Evolutionary conservation across 2,888 invertebrate genomes (phyloP).

Genomic region (Ptilodon capucinus): DNA sequence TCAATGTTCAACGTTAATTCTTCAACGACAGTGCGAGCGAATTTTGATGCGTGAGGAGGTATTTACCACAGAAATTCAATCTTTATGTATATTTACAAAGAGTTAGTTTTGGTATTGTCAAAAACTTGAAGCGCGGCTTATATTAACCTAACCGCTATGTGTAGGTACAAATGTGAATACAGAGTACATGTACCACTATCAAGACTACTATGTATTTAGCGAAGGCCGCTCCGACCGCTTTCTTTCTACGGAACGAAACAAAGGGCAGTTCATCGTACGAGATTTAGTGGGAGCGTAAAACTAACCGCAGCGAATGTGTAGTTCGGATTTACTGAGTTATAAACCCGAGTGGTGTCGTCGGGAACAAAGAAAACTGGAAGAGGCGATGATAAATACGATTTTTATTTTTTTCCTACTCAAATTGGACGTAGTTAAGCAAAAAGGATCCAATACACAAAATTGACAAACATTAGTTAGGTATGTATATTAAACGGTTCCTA

Average conservation of each 20-base stretch:
- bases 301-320: slow-evolving; percentile 35
- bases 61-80: no score
- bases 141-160: slow-evolving; percentile 64
- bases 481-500: no score
- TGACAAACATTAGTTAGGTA: no score
- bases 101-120: no score
- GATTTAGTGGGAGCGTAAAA: slow-evolving; percentile 45
- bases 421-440: no score
- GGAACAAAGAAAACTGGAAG: slow-evolving; percentile 21
- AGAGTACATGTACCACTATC: slow-evolving; percentile 39
- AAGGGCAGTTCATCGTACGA: slow-evolving; percentile 40
- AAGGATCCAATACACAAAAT: no score
- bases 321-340: slow-evolving; percentile 39
- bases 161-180: slow-evolving; percentile 42
- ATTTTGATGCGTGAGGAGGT: no score
- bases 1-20: no score
- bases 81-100: no score
- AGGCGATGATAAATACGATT: slow-evolving; percentile 3
- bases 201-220: slow-evolving; percentile 33
- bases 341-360: slow-evolving; percentile 33
- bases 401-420: no score
- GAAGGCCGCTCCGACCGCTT: slow-evolving; percentile 15
- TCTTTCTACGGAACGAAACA: slow-evolving; percentile 39
- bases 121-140: slow-evolving; percentile 61
- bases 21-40: no score